Percentiles rank a stretch among this genome's conserved stretches.
phyloP scores from a whole-genome alignment of 2,888 invertebrate species.

The Bhutanitis thaidina region DNA sequence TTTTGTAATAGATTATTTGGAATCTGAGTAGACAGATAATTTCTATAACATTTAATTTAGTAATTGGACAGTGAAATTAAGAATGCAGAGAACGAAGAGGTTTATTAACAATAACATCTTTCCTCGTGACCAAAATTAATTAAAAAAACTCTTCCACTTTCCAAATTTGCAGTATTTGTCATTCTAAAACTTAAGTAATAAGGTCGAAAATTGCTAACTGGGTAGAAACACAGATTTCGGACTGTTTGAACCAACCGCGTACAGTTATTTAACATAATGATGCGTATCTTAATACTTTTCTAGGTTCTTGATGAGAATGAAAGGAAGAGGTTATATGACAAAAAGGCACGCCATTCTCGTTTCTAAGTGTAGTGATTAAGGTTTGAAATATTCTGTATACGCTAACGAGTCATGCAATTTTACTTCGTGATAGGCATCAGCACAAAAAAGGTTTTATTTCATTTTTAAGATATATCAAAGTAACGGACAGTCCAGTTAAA shows the following conservation, averaged over 20 bases:
- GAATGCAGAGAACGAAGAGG: neutral
- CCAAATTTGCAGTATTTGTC: neutral
- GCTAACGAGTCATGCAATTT: conserved; percentile 4
- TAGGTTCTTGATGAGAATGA: conserved; percentile 19
- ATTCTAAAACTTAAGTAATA: neutral
- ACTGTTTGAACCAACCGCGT: conserved; percentile 12
- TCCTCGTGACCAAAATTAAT: conserved; percentile 3
- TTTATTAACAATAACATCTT: neutral
- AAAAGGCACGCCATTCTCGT: conserved; percentile 8
- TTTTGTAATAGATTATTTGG: too few relatives aligned
- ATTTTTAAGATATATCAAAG: conserved; percentile 11
- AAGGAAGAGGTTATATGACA: neutral
- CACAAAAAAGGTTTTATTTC: conserved; percentile 12
- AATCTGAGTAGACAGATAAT: too few relatives aligned
- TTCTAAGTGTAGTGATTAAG: neutral
- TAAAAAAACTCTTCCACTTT: conserved; percentile 2
- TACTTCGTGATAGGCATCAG: conserved; percentile 7
- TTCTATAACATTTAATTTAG: too few relatives aligned
- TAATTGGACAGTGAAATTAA: neutral
- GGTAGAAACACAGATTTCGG: neutral
- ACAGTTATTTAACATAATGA: conserved; percentile 23
- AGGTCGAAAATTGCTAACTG: conserved; percentile 1
- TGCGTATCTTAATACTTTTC: conserved; percentile 22
- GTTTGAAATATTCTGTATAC: neutral
- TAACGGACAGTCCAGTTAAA: conserved; percentile 7